These are phyloP conservation scores for Philereme transversata DNA, from an alignment of 2,888 invertebrate genomes.

Conservation along the genomic window DNA sequence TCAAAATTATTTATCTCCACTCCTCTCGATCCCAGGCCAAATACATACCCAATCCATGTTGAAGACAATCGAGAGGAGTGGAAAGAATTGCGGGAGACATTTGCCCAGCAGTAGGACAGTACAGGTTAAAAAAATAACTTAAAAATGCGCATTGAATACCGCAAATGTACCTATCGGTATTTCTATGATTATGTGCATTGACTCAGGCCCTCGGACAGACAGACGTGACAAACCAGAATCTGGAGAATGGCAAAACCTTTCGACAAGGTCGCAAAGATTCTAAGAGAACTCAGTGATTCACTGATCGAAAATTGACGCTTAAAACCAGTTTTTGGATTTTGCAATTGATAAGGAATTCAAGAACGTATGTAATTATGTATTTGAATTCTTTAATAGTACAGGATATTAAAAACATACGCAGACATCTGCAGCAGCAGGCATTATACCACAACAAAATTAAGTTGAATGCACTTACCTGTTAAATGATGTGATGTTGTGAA, in stretches of 20 bases:
- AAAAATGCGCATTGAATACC: too few species aligned
- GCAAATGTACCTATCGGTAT: background rate
- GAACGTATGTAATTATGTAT: slow-evolving; percentile 4
- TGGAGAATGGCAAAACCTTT: slow-evolving; percentile 72
- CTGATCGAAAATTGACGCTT: slow-evolving; percentile 17
- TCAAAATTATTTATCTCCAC: too few species aligned
- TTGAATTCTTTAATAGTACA: background rate
- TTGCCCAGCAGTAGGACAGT: too few species aligned
- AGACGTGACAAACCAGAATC: slow-evolving; percentile 56
- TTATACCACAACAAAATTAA: slow-evolving; percentile 9
- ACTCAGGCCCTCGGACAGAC: slow-evolving; percentile 23
- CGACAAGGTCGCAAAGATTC: slow-evolving; percentile 64
- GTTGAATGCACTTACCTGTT: slow-evolving; percentile 28
- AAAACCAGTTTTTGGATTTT: slow-evolving; percentile 31
- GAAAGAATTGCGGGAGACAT: too few species aligned
- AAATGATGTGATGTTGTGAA: slow-evolving; percentile 16
- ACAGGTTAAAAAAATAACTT: too few species aligned
- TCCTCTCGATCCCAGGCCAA: too few species aligned
- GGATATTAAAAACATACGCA: slow-evolving; percentile 6
- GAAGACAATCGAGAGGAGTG: too few species aligned
- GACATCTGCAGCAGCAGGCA: background rate
- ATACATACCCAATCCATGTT: too few species aligned
- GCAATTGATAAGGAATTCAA: slow-evolving; percentile 11
- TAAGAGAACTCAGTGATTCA: slow-evolving; percentile 38
- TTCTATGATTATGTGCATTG: slow-evolving; percentile 17